phyloP scores from a whole-genome alignment of 1,140 invertebrate species.

The Lepidurus arcticus region DNA sequence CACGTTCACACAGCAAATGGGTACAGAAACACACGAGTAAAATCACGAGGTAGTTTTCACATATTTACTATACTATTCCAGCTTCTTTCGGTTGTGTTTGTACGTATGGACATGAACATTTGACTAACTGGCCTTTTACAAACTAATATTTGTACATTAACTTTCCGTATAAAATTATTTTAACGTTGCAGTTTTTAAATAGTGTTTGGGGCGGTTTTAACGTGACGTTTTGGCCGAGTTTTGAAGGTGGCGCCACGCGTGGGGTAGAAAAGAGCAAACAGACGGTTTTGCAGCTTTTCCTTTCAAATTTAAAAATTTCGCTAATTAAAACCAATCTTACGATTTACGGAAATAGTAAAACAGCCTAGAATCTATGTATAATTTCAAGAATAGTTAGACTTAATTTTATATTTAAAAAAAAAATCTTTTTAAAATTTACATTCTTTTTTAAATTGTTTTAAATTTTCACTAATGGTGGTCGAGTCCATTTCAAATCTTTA shows the following conservation, averaged over 20 bases:
- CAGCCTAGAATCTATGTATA: no score
- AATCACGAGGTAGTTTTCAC: slow-evolving; percentile 21
- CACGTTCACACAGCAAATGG: background rate
- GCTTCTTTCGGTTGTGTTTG: background rate
- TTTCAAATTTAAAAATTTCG: background rate
- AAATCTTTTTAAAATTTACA: no score
- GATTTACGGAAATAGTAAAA: no score
- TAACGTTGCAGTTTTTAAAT: background rate
- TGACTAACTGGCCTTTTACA: background rate
- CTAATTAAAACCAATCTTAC: no score
- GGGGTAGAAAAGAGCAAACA: background rate
- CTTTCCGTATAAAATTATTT: background rate
- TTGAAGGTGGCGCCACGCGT: background rate
- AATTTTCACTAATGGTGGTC: no score
- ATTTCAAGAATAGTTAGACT: no score
- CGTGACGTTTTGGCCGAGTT: background rate
- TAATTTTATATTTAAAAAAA: no score
- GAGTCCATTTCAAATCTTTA: no score
- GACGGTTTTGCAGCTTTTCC: background rate
- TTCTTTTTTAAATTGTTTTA: no score
- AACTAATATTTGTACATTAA: background rate
- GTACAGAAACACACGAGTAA: background rate
- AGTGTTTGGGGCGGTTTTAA: background rate
- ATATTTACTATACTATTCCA: background rate
- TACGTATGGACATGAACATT: background rate